A percentile compares a stretch with the other conserved stretches of the same genome.
These are phyloP conservation scores for Coptodon rendalli DNA, from an alignment of 2,113 vertebrate genomes.

Conservation along the genomic window DNA sequence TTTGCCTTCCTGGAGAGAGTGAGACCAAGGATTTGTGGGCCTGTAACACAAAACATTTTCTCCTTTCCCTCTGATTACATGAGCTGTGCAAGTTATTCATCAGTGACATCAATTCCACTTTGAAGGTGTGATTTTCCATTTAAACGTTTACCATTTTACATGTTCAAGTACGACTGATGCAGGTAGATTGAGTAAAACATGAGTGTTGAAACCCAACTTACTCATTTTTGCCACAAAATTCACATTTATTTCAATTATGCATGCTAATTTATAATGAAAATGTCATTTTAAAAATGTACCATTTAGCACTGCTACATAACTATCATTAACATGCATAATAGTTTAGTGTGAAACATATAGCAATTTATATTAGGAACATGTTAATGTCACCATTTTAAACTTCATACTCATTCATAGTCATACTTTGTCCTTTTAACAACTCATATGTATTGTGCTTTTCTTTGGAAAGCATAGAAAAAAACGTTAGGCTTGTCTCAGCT, in stretches of 20 bases:
- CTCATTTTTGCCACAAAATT: background rate
- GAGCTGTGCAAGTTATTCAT: background rate
- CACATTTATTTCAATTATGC: background rate
- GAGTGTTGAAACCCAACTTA: background rate
- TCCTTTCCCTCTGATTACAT: background rate
- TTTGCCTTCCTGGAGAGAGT: constrained; percentile 15
- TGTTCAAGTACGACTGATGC: background rate
- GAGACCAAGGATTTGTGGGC: background rate
- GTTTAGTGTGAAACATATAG: background rate
- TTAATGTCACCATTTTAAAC: background rate
- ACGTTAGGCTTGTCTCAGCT: background rate
- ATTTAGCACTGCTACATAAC: background rate
- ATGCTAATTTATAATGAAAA: background rate
- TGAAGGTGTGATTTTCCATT: background rate
- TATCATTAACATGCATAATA: background rate
- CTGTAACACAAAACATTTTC: constrained; percentile 1
- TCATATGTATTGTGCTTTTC: background rate
- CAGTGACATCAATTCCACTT: background rate
- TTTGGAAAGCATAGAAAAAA: background rate
- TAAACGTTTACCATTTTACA: background rate
- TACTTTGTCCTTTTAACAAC: background rate
- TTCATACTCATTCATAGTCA: background rate
- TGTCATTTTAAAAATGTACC: background rate
- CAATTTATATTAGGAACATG: background rate
- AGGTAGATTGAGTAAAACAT: background rate